Base-by-base conservation (phyloP, 2,888 invertebrate species). In the Spilarctia lutea region DNA sequence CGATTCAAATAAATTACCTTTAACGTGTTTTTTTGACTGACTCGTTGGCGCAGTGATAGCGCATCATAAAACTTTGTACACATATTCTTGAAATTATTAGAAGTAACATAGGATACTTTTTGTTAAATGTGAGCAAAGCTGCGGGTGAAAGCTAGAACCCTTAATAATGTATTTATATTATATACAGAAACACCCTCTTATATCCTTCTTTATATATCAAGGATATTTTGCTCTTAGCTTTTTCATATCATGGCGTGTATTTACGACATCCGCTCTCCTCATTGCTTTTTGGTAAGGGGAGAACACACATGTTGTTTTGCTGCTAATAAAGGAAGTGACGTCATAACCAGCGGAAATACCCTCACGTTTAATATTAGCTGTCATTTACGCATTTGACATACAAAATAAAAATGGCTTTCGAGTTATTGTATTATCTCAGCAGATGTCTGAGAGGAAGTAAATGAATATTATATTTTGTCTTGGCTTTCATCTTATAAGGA, bases 321-420 rank as follows among this genome's bases (percentile, higher is more conserved):
- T n/a, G 63, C 67, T 73, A 73, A 63, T 73, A 68, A 68, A 48
- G 68, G 63, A 73, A 45, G 68, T 73, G 68, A 73, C 63, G 73
- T 73, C 45, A 73, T 63, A 73, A 63, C 33, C 6, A 7, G 7
- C 48, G 35, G 45, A 63, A 66, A 68, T 48, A 68, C 7, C 45
- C 24, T 42, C 35, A 65, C 52, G 35, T 56, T 72, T 65, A 39
- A 68, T 73, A 68, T 73, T 33, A 60, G 33, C 56, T 63, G 68
- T 48, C n/a, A 30, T 68, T 68, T 48, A 65, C 60, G 3, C 39
- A 39, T 63, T 63, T 30, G 6, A 18, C 30, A 63, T 63, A 18
- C 30, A 63, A 63, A 18, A 30, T 63, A 63, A 63, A 18, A 63
- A 63, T 13, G 13, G 3, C n/a, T 13, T 27, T 60, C n/a, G 13